phyloP scores from a whole-genome alignment of 2,888 invertebrate genomes.

The Folsomia candida region DNA sequence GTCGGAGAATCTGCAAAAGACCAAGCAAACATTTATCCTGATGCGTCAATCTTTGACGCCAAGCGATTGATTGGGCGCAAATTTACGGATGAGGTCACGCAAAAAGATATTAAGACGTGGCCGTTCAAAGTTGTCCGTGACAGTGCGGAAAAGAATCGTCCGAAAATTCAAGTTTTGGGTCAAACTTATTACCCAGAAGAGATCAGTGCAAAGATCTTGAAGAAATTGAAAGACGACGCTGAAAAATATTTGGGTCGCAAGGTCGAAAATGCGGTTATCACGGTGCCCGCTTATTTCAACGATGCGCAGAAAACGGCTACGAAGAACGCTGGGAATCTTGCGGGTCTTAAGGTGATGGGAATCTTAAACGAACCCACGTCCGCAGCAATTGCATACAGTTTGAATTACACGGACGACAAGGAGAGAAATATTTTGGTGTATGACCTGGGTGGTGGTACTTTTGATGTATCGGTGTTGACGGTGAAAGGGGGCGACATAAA shows the following conservation, averaged over 20 bases:
- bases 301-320: slow-evolving; percentile 68
- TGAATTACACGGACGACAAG: slow-evolving; percentile 11
- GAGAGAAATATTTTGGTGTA: slow-evolving; percentile 26
- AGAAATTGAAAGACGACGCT: slow-evolving; percentile 7
- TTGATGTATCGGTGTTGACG: slow-evolving; percentile 31
- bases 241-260: slow-evolving; percentile 13
- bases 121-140: slow-evolving; percentile 72
- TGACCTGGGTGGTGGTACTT: slow-evolving; percentile 38
- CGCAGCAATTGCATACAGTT: slow-evolving; percentile 61
- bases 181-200: slow-evolving; percentile 21
- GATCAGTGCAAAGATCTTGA: slow-evolving; percentile 19
- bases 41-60: slow-evolving; percentile 75
- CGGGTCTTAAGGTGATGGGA: slow-evolving; percentile 80
- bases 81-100: slow-evolving; percentile 74
- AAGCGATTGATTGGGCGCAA: slow-evolving; percentile 79
- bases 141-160: slow-evolving; percentile 54
- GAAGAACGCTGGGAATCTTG: slow-evolving; percentile 76
- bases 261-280: slow-evolving; percentile 56
- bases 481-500: slow-evolving; percentile 14
- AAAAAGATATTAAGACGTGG: slow-evolving; percentile 79
- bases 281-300: slow-evolving; percentile 76
- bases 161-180: slow-evolving; percentile 16
- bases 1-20: slow-evolving; percentile 30
- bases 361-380: slow-evolving; percentile 90
- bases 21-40: slow-evolving; percentile 62